Percentiles rank a stretch among this genome's conserved stretches.
Conservation (phyloP, 2,888 invertebrate species). For the Xiphydria camelus region DNA sequence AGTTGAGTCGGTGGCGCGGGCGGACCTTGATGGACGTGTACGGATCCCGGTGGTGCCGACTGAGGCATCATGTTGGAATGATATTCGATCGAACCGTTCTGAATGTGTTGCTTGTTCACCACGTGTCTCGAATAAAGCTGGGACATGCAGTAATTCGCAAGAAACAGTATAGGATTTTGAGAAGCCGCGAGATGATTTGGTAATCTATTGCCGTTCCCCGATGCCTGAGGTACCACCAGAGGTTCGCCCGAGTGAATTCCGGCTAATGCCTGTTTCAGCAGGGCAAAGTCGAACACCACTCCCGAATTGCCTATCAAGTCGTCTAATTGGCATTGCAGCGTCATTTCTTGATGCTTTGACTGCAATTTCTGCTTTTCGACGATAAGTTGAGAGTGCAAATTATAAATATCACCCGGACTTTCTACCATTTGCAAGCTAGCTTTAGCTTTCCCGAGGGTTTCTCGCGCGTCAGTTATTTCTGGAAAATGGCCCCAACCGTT, state of each 20-base stretch:
- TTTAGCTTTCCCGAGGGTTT: slow-evolving; percentile 66
- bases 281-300: slow-evolving; percentile 69
- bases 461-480: slow-evolving; percentile 69
- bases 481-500: slow-evolving; percentile 68
- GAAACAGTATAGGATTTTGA: slow-evolving; percentile 71
- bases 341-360: slow-evolving; percentile 72
- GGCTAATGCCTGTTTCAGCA: slow-evolving; percentile 69
- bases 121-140: slow-evolving; percentile 71
- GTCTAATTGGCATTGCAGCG: slow-evolving; percentile 72
- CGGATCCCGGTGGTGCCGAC: slow-evolving; percentile 26
- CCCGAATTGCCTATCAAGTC: slow-evolving; percentile 70
- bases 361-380: slow-evolving; percentile 71
- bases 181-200: slow-evolving; percentile 55
- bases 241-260: slow-evolving; percentile 66
- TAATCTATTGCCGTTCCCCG: slow-evolving; percentile 21
- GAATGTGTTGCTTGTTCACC: slow-evolving; percentile 62
- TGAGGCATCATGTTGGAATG: slow-evolving; percentile 45
- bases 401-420: slow-evolving; percentile 65
- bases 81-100: slow-evolving; percentile 60
- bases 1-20: slow-evolving; percentile 45
- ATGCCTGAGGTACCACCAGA: slow-evolving; percentile 47
- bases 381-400: slow-evolving; percentile 65
- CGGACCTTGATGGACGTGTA: slow-evolving; percentile 32
- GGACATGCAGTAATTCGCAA: slow-evolving; percentile 78
- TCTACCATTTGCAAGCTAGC: slow-evolving; percentile 65